Evolutionary conservation across 2,113 vertebrate genomes (phyloP), one percentile per base, ranked within the genome.

Genomic region (Deroptyus accipitrinus): DNA sequence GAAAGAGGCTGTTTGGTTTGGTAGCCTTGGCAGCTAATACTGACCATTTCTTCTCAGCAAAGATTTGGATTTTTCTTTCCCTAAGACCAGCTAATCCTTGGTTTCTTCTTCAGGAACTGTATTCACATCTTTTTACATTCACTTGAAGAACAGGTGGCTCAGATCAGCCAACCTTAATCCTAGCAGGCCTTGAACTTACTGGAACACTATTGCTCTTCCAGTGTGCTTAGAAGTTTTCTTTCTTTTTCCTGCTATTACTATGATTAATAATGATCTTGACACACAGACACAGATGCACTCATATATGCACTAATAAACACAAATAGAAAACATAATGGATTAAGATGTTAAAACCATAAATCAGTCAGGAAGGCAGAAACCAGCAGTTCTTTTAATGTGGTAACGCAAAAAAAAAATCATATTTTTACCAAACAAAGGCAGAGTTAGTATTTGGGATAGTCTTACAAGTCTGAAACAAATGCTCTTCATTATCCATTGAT

Each of bases 401-500:
- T 69, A 77, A 52, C 17, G 35, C 13, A 86, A 86, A 67, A 70
- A 82, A 44, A 70, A 83, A 44, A 19, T 46, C 0, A 5, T 76
- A 75, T 90, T 97, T 95, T 97, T 68, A 78, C 83, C 93, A 41
- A 86, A 87, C 37, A 79, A 93, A 95, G 67, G 66, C 61, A 79
- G 88, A 91, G 61, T 77, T 69, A 89, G 51, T 86, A 78, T 94
- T 91, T 86, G 62, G 41, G 75, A 51, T 88, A 96, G 75, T 33
- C 92, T 84, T 87, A 68, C 70, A 90, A 44, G 83, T 95, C 88
- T 90, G 94, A 96, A 96, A 97, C 84, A 89, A 96, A 96, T 96
- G 93, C 95, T 97, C 95, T 97, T 97, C 95, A 97, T 97, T 97
- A 97, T 90, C 92, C 93, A 91, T 90, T 98, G 98, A 98, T 98